phyloP scores from a whole-genome alignment of 2,888 invertebrate species.

The Drosophila maculinotata region DNA sequence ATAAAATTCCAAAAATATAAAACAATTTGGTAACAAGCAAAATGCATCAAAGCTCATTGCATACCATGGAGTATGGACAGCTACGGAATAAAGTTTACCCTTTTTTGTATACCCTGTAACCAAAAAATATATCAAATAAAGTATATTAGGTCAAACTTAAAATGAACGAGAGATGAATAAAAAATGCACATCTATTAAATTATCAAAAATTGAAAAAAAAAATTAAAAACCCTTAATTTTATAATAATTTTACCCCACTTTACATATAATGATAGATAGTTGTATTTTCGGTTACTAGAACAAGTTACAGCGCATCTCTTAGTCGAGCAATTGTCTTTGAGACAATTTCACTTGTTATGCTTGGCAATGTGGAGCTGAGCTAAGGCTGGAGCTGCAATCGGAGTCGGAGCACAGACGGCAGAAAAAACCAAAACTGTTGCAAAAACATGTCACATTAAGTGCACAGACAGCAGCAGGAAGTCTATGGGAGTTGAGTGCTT shows the following conservation, averaged over 20 bases:
- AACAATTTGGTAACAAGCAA: constrained; percentile 70
- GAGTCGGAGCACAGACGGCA: constrained; percentile 26
- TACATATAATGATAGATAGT: too few species aligned
- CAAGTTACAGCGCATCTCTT: constrained; percentile 11
- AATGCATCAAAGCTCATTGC: constrained; percentile 68
- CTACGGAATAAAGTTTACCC: constrained; percentile 2
- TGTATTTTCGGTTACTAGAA: neutral
- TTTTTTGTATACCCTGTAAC: constrained; percentile 2
- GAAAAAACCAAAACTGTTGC: constrained; percentile 70
- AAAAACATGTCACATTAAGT: constrained; percentile 79
- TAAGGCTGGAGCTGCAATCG: constrained; percentile 11
- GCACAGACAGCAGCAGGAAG: constrained; percentile 70
- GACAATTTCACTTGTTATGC: constrained; percentile 18
- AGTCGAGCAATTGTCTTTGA: constrained; percentile 2
- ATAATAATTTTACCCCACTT: too few species aligned
- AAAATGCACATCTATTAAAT: too few species aligned
- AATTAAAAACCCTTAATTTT: too few species aligned
- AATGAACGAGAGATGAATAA: too few species aligned
- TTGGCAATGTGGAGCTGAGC: constrained; percentile 19
- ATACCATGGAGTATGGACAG: neutral
- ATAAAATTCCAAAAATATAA: constrained; percentile 29
- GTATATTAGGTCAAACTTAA: too few species aligned
- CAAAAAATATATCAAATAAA: too few species aligned
- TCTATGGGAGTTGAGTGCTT: constrained; percentile 75
- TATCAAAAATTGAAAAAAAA: too few species aligned